Conservation (phyloP, 2,113 vertebrate species). For the Elgaria multicarinata region DNA sequence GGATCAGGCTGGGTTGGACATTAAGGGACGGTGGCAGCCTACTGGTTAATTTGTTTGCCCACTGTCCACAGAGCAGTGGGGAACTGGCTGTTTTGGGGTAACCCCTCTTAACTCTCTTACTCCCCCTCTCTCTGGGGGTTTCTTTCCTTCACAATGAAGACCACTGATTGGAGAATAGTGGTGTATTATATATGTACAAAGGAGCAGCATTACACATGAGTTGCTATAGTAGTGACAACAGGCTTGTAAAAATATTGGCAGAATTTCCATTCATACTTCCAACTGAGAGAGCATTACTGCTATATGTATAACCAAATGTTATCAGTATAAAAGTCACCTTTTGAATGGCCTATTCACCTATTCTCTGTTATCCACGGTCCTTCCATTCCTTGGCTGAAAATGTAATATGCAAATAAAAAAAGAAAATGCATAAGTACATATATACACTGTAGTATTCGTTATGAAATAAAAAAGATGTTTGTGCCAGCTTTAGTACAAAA, state of each 20-base stretch:
- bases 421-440: too few relatives aligned
- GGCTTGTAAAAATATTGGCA: background rate
- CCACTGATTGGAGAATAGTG: background rate
- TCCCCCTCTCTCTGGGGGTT: too few relatives aligned
- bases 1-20: too few relatives aligned
- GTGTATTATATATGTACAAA: too few relatives aligned
- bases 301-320: background rate
- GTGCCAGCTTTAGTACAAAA: background rate
- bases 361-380: conserved; percentile 64
- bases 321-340: conserved; percentile 43
- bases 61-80: too few relatives aligned
- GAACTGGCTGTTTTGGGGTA: too few relatives aligned
- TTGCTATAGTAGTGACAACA: background rate
- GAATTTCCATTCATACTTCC: background rate
- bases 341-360: conserved; percentile 51
- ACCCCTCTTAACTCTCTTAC: too few relatives aligned
- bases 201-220: background rate
- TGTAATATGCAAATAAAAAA: conserved; percentile 1
- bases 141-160: too few relatives aligned
- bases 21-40: too few relatives aligned
- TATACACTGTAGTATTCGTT: background rate
- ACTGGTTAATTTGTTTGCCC: too few relatives aligned
- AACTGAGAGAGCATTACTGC: background rate
- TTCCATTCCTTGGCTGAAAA: conserved; percentile 81
- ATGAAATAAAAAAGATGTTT: background rate